phyloP scores from a whole-genome alignment of 1,140 invertebrate species.

The Theocolax elegans region DNA sequence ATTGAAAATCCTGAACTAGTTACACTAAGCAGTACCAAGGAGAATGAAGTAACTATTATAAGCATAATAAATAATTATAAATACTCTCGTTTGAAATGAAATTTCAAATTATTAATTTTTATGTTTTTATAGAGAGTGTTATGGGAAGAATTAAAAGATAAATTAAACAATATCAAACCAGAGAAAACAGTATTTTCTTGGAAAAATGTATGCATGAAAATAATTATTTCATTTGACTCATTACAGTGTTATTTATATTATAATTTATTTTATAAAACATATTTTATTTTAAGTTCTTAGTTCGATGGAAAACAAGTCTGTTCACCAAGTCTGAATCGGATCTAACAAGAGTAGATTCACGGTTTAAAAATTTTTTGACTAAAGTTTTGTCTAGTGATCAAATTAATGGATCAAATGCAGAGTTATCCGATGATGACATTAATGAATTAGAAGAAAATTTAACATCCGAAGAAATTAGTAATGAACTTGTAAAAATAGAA shows the following conservation, averaged over 20 bases:
- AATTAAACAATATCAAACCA: constrained; percentile 9
- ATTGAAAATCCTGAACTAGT: constrained; percentile 24
- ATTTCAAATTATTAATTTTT: too few species aligned
- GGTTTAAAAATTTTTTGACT: constrained; percentile 3
- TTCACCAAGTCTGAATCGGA: background rate
- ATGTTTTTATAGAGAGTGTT: background rate
- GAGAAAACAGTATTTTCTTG: background rate
- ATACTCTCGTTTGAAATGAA: too few species aligned
- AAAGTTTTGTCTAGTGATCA: background rate
- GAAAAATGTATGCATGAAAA: constrained; percentile 15
- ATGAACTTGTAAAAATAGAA: background rate
- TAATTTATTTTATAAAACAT: too few species aligned
- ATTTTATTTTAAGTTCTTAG: constrained; percentile 14
- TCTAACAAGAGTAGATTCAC: background rate
- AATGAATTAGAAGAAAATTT: background rate
- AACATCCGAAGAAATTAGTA: background rate
- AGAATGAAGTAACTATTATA: constrained; percentile 4
- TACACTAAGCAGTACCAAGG: background rate
- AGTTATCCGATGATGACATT: too few species aligned
- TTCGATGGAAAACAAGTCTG: background rate
- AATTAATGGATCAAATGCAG: background rate
- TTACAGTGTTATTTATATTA: background rate
- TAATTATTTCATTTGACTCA: background rate
- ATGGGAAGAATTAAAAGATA: background rate
- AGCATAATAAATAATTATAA: background rate